These are phyloP conservation scores for Reticulitermes speratus DNA, from an alignment of 1,140 invertebrate genomes.

Conservation along the genomic window DNA sequence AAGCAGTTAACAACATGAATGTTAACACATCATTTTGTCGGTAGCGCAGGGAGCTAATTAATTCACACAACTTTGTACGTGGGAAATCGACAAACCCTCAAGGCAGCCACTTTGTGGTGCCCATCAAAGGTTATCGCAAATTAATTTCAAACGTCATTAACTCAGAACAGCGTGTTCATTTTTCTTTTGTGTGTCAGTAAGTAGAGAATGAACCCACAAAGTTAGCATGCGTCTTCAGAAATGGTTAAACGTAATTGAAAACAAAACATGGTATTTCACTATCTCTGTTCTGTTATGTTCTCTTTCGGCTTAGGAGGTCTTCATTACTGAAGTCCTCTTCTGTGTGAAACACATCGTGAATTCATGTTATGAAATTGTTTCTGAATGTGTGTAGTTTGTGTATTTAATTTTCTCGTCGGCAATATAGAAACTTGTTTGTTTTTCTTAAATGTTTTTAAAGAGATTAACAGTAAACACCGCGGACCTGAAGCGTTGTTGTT, in stretches of 20 bases:
- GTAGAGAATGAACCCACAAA: neutral
- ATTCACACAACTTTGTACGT: conserved; percentile 7
- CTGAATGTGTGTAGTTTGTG: neutral
- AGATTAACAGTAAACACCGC: neutral
- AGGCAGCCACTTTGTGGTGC: neutral
- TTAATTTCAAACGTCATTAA: conserved; percentile 14
- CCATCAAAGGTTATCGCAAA: conserved; percentile 8
- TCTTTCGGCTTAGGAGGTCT: neutral
- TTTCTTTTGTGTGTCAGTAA: neutral
- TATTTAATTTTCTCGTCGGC: neutral
- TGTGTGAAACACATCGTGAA: neutral
- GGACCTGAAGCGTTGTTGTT: neutral
- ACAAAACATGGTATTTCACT: neutral
- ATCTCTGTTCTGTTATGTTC: neutral
- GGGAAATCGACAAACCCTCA: neutral
- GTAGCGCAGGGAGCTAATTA: neutral
- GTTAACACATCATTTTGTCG: neutral
- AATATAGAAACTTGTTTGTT: neutral
- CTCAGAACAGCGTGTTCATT: neutral
- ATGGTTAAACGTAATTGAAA: neutral
- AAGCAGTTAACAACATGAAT: neutral
- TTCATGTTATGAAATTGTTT: neutral
- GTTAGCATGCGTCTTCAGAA: neutral
- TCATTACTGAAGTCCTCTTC: neutral
- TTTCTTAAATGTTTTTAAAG: neutral